These are phyloP conservation scores for Margarornis squamiger DNA, from an alignment of 2,797 vertebrate species.

Conservation along the genomic window DNA sequence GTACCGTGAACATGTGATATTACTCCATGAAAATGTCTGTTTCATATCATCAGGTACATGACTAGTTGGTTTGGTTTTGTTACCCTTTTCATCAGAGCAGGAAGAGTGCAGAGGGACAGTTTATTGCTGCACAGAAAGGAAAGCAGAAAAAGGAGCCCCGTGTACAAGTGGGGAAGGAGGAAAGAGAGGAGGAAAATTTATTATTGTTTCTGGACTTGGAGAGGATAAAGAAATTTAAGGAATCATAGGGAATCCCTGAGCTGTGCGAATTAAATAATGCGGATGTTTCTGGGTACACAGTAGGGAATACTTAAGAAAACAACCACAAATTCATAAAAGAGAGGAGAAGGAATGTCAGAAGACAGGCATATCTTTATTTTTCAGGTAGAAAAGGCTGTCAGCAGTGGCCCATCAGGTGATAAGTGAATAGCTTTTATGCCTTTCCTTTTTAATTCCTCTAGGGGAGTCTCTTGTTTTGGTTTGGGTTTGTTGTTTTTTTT, in stretches of 20 bases:
- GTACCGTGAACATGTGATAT: neutral
- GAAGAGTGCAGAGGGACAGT: neutral
- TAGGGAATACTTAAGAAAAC: neutral
- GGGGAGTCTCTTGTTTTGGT: neutral
- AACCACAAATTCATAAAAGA: neutral
- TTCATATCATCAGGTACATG: neutral
- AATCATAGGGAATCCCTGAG: neutral
- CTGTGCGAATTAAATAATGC: neutral
- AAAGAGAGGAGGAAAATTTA: neutral
- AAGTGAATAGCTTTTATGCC: neutral
- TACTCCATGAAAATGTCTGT: neutral
- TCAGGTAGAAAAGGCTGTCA: neutral
- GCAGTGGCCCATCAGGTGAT: neutral
- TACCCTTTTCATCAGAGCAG: neutral
- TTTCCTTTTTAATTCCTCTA: neutral
- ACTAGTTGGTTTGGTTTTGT: neutral
- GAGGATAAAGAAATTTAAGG: neutral
- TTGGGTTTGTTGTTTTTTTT: too few relatives aligned
- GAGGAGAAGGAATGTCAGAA: neutral
- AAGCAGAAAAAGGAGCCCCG: neutral
- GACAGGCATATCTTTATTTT: neutral
- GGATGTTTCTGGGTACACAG: neutral
- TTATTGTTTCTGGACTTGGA: neutral
- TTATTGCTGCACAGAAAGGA: neutral
- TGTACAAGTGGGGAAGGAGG: neutral